phyloP scores from a whole-genome alignment of 92 coral and sea anemone genomes.

The Palythoa caribaeorum region DNA sequence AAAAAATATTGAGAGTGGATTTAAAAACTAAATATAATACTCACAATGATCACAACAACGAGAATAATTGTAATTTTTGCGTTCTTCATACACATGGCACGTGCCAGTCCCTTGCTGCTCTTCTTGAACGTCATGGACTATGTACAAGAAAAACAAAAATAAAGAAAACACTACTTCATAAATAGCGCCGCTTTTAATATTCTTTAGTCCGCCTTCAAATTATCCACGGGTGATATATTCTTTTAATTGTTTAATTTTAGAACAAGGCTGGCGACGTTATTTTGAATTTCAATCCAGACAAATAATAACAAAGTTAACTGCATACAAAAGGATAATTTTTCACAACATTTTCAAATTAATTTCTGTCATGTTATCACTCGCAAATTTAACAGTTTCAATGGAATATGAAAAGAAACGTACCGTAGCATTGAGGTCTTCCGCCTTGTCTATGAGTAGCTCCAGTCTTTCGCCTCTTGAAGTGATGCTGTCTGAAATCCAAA shows the following conservation, averaged over 20 bases:
- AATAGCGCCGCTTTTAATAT: not conserved
- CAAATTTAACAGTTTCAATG: not conserved
- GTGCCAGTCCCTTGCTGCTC: constrained; percentile 96
- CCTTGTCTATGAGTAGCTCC: constrained; percentile 91
- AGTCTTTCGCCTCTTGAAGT: constrained; percentile 95
- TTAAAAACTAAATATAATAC: constrained; percentile 36
- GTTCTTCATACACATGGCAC: constrained; percentile 99
- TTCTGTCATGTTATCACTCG: too few species aligned
- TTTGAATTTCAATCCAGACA: too few species aligned
- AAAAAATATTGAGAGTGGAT: too few species aligned
- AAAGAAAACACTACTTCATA: not conserved
- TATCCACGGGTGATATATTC: too few species aligned
- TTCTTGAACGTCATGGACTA: constrained; percentile 98
- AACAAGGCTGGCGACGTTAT: too few species aligned
- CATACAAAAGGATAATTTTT: too few species aligned
- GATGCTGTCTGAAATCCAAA: constrained; percentile 77
- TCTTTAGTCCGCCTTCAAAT: too few species aligned
- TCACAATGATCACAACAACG: constrained; percentile 86
- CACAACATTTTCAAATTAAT: too few species aligned
- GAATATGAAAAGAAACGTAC: constrained; percentile 59
- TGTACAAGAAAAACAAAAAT: constrained; percentile 10
- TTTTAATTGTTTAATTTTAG: too few species aligned
- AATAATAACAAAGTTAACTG: too few species aligned
- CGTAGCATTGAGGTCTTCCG: constrained; percentile 93
- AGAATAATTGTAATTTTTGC: constrained; percentile 92